phyloP scores from a whole-genome alignment of 2,113 vertebrate genomes.

The Microtus montanus region DNA sequence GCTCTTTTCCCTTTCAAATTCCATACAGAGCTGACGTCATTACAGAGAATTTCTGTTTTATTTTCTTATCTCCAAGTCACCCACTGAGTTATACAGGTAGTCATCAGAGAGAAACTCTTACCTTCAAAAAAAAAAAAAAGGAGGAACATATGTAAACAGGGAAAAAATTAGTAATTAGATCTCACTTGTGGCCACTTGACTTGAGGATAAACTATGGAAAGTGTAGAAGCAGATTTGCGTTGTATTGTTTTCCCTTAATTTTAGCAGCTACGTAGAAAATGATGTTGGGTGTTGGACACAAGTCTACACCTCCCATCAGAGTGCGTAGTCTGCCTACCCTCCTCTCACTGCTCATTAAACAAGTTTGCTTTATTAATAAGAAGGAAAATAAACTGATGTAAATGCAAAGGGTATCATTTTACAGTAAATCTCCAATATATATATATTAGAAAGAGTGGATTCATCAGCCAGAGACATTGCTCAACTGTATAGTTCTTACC shows the following conservation, averaged over 20 bases:
- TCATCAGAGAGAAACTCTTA: background rate
- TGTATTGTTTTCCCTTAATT: background rate
- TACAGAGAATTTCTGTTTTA: background rate
- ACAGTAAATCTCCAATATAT: background rate
- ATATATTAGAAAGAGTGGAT: too few species aligned
- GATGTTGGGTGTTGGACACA: accelerated
- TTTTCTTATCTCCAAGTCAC: background rate
- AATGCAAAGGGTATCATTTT: background rate
- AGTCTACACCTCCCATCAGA: background rate
- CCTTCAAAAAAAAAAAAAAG: background rate
- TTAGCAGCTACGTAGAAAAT: background rate
- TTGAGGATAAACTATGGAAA: background rate
- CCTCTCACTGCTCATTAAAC: background rate
- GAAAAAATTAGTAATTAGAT: background rate
- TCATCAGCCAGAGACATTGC: background rate
- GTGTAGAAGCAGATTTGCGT: background rate
- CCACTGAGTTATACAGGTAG: background rate
- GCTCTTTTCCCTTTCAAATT: background rate
- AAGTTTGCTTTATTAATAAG: background rate
- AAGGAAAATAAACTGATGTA: background rate
- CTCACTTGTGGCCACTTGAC: background rate
- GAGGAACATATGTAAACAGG: too few species aligned
- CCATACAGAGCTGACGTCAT: background rate
- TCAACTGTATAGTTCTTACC: background rate
- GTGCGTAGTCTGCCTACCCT: background rate